Conservation (phyloP, 2,113 vertebrate species). For the Mastomys natalensis region DNA sequence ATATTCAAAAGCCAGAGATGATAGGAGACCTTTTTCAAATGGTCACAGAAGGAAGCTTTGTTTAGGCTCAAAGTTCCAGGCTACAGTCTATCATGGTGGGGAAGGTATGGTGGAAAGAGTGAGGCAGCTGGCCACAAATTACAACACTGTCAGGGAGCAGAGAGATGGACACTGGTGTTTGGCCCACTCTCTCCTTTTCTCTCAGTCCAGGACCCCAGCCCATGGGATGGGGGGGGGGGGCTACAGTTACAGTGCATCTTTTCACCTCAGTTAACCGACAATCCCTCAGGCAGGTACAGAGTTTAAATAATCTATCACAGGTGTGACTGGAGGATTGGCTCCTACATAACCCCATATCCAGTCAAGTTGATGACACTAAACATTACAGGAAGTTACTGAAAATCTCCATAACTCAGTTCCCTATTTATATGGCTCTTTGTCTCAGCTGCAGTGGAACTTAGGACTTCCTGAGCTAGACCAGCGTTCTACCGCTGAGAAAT, state of each 20-base stretch:
- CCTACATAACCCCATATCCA: background rate
- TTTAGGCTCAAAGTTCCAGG: no score
- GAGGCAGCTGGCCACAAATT: background rate
- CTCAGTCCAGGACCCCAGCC: background rate
- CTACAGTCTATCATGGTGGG: no score
- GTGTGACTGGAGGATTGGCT: background rate
- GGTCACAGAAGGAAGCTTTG: background rate
- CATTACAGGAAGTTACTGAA: constrained; percentile 8
- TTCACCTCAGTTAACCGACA: background rate
- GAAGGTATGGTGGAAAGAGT: background rate
- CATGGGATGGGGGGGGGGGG: no score
- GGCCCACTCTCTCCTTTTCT: background rate
- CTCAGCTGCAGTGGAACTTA: background rate
- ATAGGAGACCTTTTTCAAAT: background rate
- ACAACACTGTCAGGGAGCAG: background rate
- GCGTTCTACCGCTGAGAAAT: background rate
- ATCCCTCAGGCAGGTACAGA: background rate
- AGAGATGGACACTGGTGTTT: background rate
- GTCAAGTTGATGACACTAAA: background rate
- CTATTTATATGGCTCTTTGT: background rate
- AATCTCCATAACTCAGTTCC: background rate
- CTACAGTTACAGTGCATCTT: background rate
- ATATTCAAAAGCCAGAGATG: background rate
- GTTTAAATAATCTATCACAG: background rate
- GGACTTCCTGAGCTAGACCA: background rate